phyloP scores from a whole-genome alignment of 37 sponge, comb jelly and placozoan species.

The Chondrilla cf. caribensis region DNA sequence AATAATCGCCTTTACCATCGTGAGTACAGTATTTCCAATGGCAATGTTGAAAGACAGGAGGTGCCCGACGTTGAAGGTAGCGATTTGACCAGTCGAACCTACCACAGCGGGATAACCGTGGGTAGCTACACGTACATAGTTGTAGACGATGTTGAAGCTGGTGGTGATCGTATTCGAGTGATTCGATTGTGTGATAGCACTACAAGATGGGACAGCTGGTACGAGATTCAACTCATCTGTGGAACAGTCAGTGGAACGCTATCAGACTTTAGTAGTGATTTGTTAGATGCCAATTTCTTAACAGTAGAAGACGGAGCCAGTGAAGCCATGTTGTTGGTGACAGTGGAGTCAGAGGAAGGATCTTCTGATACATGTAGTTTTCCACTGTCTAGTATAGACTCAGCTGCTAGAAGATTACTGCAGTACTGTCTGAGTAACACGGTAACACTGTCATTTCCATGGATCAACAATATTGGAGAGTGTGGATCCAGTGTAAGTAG shows the following conservation, averaged over 20 bases:
- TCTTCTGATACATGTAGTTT: neutral
- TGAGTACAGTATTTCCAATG: constrained; percentile 6
- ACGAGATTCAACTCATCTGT: constrained; percentile 5
- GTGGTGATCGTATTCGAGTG: neutral
- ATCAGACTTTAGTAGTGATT: neutral
- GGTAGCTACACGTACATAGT: constrained; percentile 1
- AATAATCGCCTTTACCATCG: neutral
- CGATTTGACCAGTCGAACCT: neutral
- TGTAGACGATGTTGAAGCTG: neutral
- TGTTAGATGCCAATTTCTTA: neutral
- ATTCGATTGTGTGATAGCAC: neutral
- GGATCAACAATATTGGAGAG: too few species aligned
- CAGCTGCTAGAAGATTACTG: neutral
- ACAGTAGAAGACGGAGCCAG: neutral
- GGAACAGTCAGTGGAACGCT: neutral
- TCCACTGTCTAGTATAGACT: neutral
- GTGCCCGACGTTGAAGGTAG: neutral
- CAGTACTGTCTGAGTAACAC: too few species aligned
- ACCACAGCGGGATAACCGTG: neutral
- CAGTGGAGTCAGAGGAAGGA: neutral
- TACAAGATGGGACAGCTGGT: constrained; percentile 17
- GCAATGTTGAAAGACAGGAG: neutral
- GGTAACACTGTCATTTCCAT: too few species aligned
- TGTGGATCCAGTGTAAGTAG: too few species aligned
- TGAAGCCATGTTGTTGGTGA: neutral